Conservation (phyloP, 2,113 vertebrate species). For the Hippocampus comes region DNA sequence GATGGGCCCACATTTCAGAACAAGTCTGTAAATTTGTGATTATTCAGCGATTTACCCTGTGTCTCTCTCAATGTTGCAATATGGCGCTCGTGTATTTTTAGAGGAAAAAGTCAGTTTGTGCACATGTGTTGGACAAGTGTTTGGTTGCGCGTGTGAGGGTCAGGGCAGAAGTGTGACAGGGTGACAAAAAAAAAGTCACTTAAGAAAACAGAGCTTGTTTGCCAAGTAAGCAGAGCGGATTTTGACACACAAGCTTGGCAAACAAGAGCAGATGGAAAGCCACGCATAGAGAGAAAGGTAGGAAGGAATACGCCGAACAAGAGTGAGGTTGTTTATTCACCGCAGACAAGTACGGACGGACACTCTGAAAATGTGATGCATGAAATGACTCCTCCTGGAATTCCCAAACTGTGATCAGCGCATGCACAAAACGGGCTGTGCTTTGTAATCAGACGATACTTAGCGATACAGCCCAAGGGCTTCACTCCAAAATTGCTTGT, state of each 20-base stretch:
- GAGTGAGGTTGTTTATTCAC: slow-evolving; percentile 34
- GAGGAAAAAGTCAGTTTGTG: not conserved
- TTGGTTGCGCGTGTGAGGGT: slow-evolving; percentile 15
- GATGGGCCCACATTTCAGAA: too few species aligned
- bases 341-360: slow-evolving; percentile 64
- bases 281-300: slow-evolving; percentile 6
- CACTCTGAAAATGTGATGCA: slow-evolving; percentile 65
- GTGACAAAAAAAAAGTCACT: slow-evolving; percentile 49
- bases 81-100: not conserved
- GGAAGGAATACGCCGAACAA: slow-evolving; percentile 9
- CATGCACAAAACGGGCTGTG: not conserved
- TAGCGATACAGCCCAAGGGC: not conserved
- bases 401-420: slow-evolving; percentile 12
- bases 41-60: too few species aligned
- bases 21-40: too few species aligned
- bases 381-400: slow-evolving; percentile 24
- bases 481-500: not conserved
- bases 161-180: slow-evolving; percentile 29
- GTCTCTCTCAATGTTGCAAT: not conserved
- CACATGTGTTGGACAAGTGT: slow-evolving; percentile 38
- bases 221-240: slow-evolving; percentile 46
- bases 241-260: slow-evolving; percentile 42
- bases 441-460: not conserved
- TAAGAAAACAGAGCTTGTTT: slow-evolving; percentile 51
- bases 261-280: slow-evolving; percentile 32